Evolutionary conservation across 2,113 vertebrate species (phyloP), one percentile per base, ranked within the genome.

Genomic region (Phodopus roborovskii): DNA sequence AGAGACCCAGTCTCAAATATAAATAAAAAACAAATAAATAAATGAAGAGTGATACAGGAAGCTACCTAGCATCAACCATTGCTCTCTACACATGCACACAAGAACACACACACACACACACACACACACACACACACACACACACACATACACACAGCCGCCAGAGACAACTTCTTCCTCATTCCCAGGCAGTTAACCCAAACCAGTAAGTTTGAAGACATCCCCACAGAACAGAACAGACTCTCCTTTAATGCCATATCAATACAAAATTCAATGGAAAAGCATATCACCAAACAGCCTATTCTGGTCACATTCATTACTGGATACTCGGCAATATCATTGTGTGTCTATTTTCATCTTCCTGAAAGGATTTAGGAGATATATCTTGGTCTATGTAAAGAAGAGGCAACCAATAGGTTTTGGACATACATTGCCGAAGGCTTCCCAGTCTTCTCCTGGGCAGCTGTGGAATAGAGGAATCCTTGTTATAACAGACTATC

Each of bases 241-340:
- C 16, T 24, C 15, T 24, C 3, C 82, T 91, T 96, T 56, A 78
- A 95, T 89, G 26, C 9, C 78, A 78, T 13, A 78, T 73, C 10
- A 77, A 7, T 58, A 77, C 22, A 79, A 96, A 74, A 74, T 95
- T 30, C 33, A 91, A 42, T 96, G 89, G 86, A 77, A 96, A 97
- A 96, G 89, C 60, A 66, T n/a, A 28, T 64, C n/a, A 73, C 62
- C 24, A 62, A 50, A 68, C 24, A 71, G 68, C 74, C 0, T 7
- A 88, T 89, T 84, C 64, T 89, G 48, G 96, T 95, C 30, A 95
- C 88, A 50, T 73, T 50, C 11, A 81, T 79, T 94, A 84, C 70
- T 92, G 91, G 97, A 95, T 97, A 97, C 97, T 68, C 97, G 86
- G 87, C 96, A 97, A 91, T 90, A 95, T 92, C 91, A 97, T 92